Conservation (phyloP, 2,888 invertebrate genomes). For the Polyommatus icarus region DNA sequence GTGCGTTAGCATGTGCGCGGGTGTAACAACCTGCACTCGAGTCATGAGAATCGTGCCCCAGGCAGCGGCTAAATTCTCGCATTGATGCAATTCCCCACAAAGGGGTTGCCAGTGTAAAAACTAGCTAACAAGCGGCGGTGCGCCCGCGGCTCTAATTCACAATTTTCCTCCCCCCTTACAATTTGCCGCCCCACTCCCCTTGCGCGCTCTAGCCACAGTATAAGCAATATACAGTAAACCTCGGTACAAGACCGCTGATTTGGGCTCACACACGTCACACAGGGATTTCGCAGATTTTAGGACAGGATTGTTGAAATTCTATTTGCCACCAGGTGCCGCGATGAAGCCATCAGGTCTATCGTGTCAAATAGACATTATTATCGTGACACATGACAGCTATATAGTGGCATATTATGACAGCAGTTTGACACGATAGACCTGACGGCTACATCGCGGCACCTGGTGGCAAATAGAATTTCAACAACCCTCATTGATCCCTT, state of each 20-base stretch:
- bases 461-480: too few relatives aligned
- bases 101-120: conserved; percentile 71
- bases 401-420: too few relatives aligned
- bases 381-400: too few relatives aligned
- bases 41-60: conserved; percentile 32
- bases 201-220: not conserved
- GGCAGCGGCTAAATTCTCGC: conserved; percentile 39
- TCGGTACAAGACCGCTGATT: not conserved
- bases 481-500: too few relatives aligned
- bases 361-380: too few relatives aligned
- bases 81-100: conserved; percentile 71
- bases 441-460: too few relatives aligned
- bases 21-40: not conserved
- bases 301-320: too few relatives aligned
- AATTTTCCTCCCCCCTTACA: conserved; percentile 60
- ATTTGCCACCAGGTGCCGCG: too few relatives aligned
- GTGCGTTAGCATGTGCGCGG: not conserved
- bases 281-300: too few relatives aligned
- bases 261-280: too few relatives aligned
- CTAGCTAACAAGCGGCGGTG: conserved; percentile 74
- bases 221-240: not conserved
- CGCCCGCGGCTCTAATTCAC: conserved; percentile 72
- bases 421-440: too few relatives aligned
- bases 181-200: not conserved
- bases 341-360: too few relatives aligned